A percentile compares a stretch with the other conserved stretches of the same genome.
Evolutionary conservation across 2,888 invertebrate genomes (phyloP).

Genomic region (Baronia brevicornis): DNA sequence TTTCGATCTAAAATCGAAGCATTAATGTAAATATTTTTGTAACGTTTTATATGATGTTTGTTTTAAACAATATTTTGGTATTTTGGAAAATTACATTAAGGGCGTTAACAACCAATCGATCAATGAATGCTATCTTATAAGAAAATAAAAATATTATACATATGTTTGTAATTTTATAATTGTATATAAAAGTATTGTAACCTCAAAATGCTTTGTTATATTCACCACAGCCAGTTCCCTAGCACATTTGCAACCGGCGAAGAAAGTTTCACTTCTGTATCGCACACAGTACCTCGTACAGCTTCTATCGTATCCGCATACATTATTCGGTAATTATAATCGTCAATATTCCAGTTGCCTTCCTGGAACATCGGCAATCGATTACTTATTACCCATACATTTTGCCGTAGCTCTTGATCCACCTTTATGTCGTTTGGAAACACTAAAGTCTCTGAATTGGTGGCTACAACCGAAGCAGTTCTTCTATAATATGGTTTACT

Average conservation of each 20-base stretch:
- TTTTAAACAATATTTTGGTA: too few relatives aligned
- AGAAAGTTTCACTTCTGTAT: slow-evolving; percentile 61
- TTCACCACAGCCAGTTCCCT: slow-evolving; percentile 11
- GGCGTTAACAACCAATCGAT: too few relatives aligned
- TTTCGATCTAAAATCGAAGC: slow-evolving; percentile 2
- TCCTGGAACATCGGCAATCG: slow-evolving; percentile 84
- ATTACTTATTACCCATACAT: slow-evolving; percentile 86
- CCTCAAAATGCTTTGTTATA: neutral
- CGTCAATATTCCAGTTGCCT: slow-evolving; percentile 75
- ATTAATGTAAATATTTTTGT: too few relatives aligned
- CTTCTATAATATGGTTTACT: slow-evolving; percentile 79
- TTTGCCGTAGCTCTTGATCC: slow-evolving; percentile 80
- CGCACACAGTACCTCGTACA: slow-evolving; percentile 81
- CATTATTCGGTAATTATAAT: slow-evolving; percentile 84
- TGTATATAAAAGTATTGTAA: neutral
- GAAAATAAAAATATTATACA: too few relatives aligned
- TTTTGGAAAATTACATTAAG: too few relatives aligned
- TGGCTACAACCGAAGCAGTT: slow-evolving; percentile 78
- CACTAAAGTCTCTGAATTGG: slow-evolving; percentile 77
- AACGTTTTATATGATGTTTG: too few relatives aligned
- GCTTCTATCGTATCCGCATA: slow-evolving; percentile 79
- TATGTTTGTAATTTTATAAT: neutral
- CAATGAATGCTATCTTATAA: too few relatives aligned
- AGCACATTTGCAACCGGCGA: slow-evolving; percentile 1
- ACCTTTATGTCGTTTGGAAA: slow-evolving; percentile 89